Percentiles rank a stretch among this genome's conserved stretches.
Evolutionary conservation across 2,797 vertebrate genomes (phyloP).

Genomic region (Chelmon rostratus): DNA sequence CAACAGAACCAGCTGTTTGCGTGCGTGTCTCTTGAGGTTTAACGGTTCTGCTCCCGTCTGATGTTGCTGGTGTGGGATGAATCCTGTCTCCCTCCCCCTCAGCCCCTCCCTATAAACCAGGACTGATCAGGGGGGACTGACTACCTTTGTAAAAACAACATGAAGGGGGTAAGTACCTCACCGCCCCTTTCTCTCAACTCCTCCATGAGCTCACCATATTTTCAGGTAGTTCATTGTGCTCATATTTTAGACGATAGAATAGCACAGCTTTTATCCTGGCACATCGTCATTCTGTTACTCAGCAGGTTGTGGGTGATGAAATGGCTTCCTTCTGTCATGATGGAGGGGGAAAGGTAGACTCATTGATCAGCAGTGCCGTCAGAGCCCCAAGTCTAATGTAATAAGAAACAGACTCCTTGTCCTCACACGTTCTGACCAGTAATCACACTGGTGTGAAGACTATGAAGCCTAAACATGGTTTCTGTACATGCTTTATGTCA

Average conservation of each 20-base stretch:
- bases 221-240: conserved; percentile 65
- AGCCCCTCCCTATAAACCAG: conserved; percentile 86
- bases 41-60: conserved; percentile 86
- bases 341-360: conserved; percentile 72
- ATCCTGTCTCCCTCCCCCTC: conserved; percentile 82
- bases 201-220: conserved; percentile 76
- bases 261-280: conserved; percentile 25
- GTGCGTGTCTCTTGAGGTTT: conserved; percentile 74
- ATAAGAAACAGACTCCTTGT: conserved; percentile 97
- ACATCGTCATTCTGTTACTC: conserved; percentile 38
- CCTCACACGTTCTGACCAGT: conserved; percentile 55
- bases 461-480: conserved; percentile 33
- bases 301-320: conserved; percentile 38
- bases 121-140: conserved; percentile 87
- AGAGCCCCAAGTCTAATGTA: conserved; percentile 89
- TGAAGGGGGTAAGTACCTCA: conserved; percentile 88
- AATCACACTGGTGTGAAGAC: conserved; percentile 46
- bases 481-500: conserved; percentile 21
- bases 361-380: conserved; percentile 84
- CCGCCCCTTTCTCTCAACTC: conserved; percentile 77
- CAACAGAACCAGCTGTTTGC: conserved; percentile 79
- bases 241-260: conserved; percentile 26
- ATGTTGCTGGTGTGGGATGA: conserved; percentile 85
- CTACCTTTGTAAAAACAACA: conserved; percentile 83
- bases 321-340: conserved; percentile 41